Percentiles rank a stretch among this genome's conserved stretches.
Evolutionary conservation across 2,888 invertebrate species (phyloP).

Genomic region (Glyphotaelius pellucidus): DNA sequence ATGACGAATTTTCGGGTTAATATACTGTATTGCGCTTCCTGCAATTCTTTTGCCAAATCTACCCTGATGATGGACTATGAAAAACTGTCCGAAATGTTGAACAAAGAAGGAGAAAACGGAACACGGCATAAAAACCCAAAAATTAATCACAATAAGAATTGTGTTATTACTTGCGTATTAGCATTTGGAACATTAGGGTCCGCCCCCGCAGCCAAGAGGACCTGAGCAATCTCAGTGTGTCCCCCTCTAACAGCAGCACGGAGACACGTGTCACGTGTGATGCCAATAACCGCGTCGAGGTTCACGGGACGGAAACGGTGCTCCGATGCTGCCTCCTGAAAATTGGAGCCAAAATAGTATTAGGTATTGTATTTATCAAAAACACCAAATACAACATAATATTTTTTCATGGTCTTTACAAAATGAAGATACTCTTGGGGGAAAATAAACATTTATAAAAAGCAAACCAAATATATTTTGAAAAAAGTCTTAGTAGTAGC

Average conservation of each 20-base stretch:
- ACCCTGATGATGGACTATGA: no score
- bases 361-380: not conserved
- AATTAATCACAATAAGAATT: not conserved
- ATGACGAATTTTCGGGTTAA: no score
- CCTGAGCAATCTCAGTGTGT: conserved; percentile 83
- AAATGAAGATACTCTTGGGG: not conserved
- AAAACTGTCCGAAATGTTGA: no score
- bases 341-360: not conserved
- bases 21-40: no score
- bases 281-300: conserved; percentile 85
- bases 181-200: conserved; percentile 83
- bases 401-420: not conserved
- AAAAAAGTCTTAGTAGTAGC: not conserved
- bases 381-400: not conserved
- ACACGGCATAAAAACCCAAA: not conserved
- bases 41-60: no score
- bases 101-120: no score
- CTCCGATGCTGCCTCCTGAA: conserved; percentile 69
- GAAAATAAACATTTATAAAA: not conserved
- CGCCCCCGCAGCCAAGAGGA: conserved; percentile 87
- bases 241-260: conserved; percentile 88
- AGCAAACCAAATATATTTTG: not conserved
- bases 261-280: conserved; percentile 88
- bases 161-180: conserved; percentile 67
- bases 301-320: conserved; percentile 83